Evolutionary conservation across 2,113 vertebrate genomes (phyloP), one percentile per base, ranked within the genome.

Genomic region (Tyto alba): DNA sequence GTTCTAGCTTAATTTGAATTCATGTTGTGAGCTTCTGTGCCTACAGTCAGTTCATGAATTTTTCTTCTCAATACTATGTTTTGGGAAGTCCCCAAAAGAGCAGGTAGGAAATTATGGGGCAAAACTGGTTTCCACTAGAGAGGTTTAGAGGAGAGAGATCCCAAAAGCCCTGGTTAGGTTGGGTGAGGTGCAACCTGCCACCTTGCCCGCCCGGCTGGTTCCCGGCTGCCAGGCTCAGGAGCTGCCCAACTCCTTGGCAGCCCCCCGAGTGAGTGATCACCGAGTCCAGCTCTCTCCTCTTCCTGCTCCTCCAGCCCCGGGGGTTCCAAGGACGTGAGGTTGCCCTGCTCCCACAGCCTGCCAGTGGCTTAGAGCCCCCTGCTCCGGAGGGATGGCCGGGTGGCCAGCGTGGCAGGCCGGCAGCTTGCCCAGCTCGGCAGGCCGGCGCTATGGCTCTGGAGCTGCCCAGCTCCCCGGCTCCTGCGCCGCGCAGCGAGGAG

Each of bases 1-100:
- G 11, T 59, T 96, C 34, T 66, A 53, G 43, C 77, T 72, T 85
- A 93, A 90, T 93, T 89, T 93, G 68, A 93, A 93, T 86, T 80
- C 64, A 48, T 29, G 36, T 77, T 59, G 60, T 62, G 75, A 80
- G 41, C n/a, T 89, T 88, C 68, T 71, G n/a, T 5, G 5, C 47
- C 55, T 67, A 52, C 3, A 8, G 43, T 67, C 20, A 32, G 23
- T 80, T 93, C 4, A 25, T 5, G 48, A 73, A 57, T 40, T 80
- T 85, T 87, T 85, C 69, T 89, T 78, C 48, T 52, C 55, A 62
- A 29, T 40, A 36, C 2, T 8, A 8, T 30, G 16, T 56, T 93
- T 85, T 16, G 7, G 34, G 34, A 93, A 88, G 71, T 52, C 53
- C 56, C 57, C 62, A 20, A 56, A 11, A 52, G 19, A 74, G 22